phyloP scores from a whole-genome alignment of 1,140 invertebrate species.

The Hylyphantes graminicola region DNA sequence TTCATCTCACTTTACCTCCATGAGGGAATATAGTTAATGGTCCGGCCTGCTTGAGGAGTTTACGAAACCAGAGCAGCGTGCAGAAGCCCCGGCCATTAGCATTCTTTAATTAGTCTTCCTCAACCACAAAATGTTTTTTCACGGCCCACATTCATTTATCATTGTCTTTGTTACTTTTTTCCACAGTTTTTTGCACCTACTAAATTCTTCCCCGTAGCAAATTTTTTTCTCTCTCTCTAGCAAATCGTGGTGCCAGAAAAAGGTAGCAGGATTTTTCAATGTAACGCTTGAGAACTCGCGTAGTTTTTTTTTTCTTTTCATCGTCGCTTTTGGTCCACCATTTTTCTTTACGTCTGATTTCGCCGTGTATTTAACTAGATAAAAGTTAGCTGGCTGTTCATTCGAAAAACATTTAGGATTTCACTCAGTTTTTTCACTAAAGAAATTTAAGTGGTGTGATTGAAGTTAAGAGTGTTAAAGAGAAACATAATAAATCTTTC shows the following conservation, averaged over 20 bases:
- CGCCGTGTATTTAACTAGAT: slow-evolving; percentile 40
- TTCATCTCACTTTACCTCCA: too few relatives aligned
- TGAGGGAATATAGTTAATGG: not conserved
- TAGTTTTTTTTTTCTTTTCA: not conserved
- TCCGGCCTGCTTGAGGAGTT: not conserved
- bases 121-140: slow-evolving; percentile 13
- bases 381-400: slow-evolving; percentile 36
- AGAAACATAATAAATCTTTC: too few relatives aligned
- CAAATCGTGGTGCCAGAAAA: slow-evolving; percentile 27
- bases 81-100: slow-evolving; percentile 21
- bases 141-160: slow-evolving; percentile 24
- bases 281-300: slow-evolving; percentile 1
- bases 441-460: too few relatives aligned
- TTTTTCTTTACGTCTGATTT: slow-evolving; percentile 37
- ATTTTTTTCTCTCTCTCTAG: not conserved
- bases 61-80: slow-evolving; percentile 31
- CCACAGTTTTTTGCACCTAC: not conserved
- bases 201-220: not conserved
- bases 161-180: slow-evolving; percentile 24
- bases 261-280: slow-evolving; percentile 12
- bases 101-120: slow-evolving; percentile 41
- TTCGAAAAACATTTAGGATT: slow-evolving; percentile 14
- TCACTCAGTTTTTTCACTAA: too few relatives aligned
- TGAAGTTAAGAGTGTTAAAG: too few relatives aligned
- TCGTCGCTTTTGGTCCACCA: not conserved